phyloP scores from a whole-genome alignment of 2,113 vertebrate species.

The Triplophysa rosa region DNA sequence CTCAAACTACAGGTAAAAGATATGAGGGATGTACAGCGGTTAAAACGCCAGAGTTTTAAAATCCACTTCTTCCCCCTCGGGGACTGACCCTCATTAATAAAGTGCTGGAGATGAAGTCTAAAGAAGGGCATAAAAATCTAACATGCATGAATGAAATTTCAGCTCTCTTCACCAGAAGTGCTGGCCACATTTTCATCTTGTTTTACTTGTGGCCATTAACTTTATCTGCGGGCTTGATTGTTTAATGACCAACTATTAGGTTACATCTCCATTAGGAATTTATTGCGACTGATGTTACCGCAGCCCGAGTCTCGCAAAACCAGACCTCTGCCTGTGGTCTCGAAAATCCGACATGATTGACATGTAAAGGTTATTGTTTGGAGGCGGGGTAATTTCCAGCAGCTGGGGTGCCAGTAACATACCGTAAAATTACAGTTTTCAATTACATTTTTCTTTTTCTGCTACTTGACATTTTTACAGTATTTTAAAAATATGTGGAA shows the following conservation, averaged over 20 bases:
- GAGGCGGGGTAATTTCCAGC: too few species aligned
- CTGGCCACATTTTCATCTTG: not conserved
- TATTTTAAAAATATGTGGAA: too few species aligned
- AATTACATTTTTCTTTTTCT: too few species aligned
- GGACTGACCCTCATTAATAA: slow-evolving; percentile 17
- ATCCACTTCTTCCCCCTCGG: not conserved
- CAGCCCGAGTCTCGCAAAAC: too few species aligned
- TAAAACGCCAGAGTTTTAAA: slow-evolving; percentile 12
- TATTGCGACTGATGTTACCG: not conserved
- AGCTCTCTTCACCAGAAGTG: not conserved
- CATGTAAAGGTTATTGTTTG: too few species aligned
- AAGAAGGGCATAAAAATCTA: not conserved
- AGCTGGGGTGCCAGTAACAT: too few species aligned
- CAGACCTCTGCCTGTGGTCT: too few species aligned
- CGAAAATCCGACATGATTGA: too few species aligned
- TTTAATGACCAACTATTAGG: slow-evolving; percentile 1
- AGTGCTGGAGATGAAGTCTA: not conserved
- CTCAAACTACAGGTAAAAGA: slow-evolving; percentile 14
- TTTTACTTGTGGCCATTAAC: not conserved
- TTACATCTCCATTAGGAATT: slow-evolving; percentile 10
- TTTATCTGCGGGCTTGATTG: not conserved
- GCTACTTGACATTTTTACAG: too few species aligned
- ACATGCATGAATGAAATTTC: slow-evolving; percentile 5
- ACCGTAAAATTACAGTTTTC: too few species aligned
- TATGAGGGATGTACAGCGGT: not conserved